These are phyloP conservation scores for Heliconius nattereri DNA, from an alignment of 1,140 invertebrate species.

Conservation along the genomic window DNA sequence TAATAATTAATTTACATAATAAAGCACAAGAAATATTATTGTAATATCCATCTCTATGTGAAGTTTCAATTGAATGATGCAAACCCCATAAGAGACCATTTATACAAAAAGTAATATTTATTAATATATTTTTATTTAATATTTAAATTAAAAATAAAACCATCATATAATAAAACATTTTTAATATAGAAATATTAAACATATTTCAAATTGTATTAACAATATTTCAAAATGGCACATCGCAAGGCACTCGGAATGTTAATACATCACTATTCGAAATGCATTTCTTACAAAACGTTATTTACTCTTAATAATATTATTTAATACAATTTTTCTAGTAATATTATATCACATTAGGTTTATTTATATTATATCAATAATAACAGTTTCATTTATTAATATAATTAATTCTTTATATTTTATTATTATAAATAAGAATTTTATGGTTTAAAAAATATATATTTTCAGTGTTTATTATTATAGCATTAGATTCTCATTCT, in stretches of 20 bases:
- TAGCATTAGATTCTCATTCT: no score
- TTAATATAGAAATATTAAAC: constrained; percentile 17
- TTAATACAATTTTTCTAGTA: neutral
- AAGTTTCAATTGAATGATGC: no score
- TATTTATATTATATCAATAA: neutral
- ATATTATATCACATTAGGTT: constrained; percentile 21
- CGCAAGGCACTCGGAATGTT: constrained; percentile 42
- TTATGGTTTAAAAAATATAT: neutral
- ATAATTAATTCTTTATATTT: neutral
- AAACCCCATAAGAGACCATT: no score
- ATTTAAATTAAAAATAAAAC: neutral
- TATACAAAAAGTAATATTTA: no score
- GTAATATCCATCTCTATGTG: no score
- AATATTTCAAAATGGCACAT: constrained; percentile 30
- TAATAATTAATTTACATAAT: no score
- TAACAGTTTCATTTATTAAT: neutral
- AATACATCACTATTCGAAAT: constrained; percentile 25
- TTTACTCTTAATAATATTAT: constrained; percentile 4
- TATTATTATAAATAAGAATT: neutral
- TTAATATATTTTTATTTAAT: no score
- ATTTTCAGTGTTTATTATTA: neutral
- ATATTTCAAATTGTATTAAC: constrained; percentile 22
- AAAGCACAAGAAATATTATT: no score
- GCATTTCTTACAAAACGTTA: constrained; percentile 8
- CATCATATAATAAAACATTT: constrained; percentile 20